Evolutionary conservation across 2,113 vertebrate genomes (phyloP), one percentile per base, ranked within the genome.

Genomic region (Mesembrinibis cayennensis): DNA sequence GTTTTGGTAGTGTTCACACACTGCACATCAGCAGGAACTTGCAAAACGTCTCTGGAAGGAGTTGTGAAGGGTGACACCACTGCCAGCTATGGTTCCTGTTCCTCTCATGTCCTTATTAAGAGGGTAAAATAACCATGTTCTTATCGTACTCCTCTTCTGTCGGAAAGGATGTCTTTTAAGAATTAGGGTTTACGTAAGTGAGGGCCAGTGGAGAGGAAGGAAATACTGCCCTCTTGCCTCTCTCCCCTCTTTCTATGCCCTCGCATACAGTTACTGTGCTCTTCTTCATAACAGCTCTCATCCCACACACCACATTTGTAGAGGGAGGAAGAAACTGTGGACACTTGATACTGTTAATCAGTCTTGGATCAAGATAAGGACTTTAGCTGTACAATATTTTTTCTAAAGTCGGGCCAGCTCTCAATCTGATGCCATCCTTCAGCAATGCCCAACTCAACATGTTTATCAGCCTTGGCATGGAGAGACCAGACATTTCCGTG

Each of bases 61-160:
- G 30, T 20, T 74, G 22, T 8, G 21, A 73, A 66, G 14, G 13
- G 2, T 0, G 1, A 59, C 9, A 20, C 13, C 0, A 0, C 26
- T 10, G 7, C 14, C 49, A 55, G 14, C 21, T 45, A 2, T 42
- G n/a, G 9, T 47, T 17, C 23, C 50, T 44, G 16, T 30, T 87
- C 17, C 13, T 79, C 22, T 56, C 3, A 0, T 27, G 20, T 66
- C 40, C n/a, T 47, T 50, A 19, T 32, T 29, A 44, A 9, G 10
- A 59, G 23, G 8, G 26, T 73, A 50, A 65, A 70, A 80, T 80
- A 80, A 55, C 19, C 11, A 22, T 26, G 7, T 38, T 71, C 26
- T 94, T 34, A 22, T 8, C 52, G n/a, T 53, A 76, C 22, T 45
- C 34, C 10, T 56, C 42, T 78, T 82, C 17, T 72, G 10, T 26